A percentile compares a stretch with the other conserved stretches of the same genome.
Conservation (phyloP, 2,888 invertebrate species). For the Yponomeuta cagnagella region DNA sequence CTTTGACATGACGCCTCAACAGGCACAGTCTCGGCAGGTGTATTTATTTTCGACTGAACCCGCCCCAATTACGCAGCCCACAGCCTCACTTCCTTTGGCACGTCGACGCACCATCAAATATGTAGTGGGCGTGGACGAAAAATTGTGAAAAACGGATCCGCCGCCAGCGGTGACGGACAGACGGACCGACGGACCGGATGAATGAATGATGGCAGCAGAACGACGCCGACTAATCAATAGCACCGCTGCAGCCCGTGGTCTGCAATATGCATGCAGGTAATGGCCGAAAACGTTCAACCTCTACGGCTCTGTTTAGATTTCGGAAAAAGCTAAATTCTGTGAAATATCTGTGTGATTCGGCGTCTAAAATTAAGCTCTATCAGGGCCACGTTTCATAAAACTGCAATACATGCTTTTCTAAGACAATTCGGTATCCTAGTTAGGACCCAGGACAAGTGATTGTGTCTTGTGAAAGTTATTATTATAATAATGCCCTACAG, state of each 20-base stretch:
- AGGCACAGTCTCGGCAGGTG: no score
- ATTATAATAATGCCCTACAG: no score
- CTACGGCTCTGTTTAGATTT: constrained; percentile 17
- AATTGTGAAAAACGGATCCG: constrained; percentile 32
- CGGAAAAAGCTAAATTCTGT: background rate
- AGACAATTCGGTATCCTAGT: no score
- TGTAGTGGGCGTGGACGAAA: constrained; percentile 45
- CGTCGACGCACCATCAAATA: constrained; percentile 52
- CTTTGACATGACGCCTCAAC: no score
- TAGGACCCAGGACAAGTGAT: no score
- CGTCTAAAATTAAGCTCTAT: no score
- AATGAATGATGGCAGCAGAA: constrained; percentile 57
- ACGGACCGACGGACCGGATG: constrained; percentile 46
- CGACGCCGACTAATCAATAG: constrained; percentile 41
- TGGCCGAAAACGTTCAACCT: constrained; percentile 37
- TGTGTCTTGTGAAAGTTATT: no score
- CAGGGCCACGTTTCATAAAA: no score
- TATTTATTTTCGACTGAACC: constrained; percentile 33
- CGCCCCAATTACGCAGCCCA: constrained; percentile 51
- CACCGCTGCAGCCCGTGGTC: constrained; percentile 28
- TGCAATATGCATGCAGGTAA: constrained; percentile 48
- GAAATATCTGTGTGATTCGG: background rate
- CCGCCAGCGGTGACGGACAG: constrained; percentile 28
- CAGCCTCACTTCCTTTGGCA: constrained; percentile 49
- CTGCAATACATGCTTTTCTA: no score